Base-by-base conservation (phyloP, 2,797 vertebrate genomes). In the Rachycentron canadum region DNA sequence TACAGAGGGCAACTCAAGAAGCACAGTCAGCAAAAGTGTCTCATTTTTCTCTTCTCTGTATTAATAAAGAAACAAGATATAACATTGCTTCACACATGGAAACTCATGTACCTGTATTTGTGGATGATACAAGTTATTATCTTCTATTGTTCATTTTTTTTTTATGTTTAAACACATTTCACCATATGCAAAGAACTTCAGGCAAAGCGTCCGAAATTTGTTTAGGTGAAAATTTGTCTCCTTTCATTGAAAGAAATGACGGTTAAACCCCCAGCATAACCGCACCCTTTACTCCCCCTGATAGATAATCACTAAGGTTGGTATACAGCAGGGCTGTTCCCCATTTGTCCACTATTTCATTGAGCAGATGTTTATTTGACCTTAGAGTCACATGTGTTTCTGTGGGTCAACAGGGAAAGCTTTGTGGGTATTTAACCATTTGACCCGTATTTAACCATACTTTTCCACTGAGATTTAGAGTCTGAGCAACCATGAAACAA, bases 211-310 rank as follows among this genome's bases (percentile, higher is more conserved):
- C 21, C 49, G 25, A 25, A 69, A 57, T 50, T 5, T 73, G 58
- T 52, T 73, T 79, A 79, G 12, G 62, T 45, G 71, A 67, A 45
- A 73, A 32, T 26, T 19, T 25, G 4, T 0, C 26, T 79, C 69
- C 63, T 86, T 49, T 84, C 66, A 57, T 78, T 73, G 63, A 68
- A 45, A 23, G 10, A 60, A 75, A 71, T 83, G 86, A 73, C 90
- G 41, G 90, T 92, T 93, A 60, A 89, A 84, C 69, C 57, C 61
- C 69, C 1, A 17, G n/a, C 40, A 72, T 36, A n/a, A 60, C 84
- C 86, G 82, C 84, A 67, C 89, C 86, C 88, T 69, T 32, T 23
- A 79, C 30, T 59, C 26, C 71, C 71, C 50, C n/a, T 30, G 23
- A 61, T 19, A 83, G 79, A 84, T 85, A 78, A 82, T 41, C 53